These are phyloP conservation scores for Stenotaenia linearis DNA, from an alignment of 2,888 invertebrate species.

Conservation along the genomic window DNA sequence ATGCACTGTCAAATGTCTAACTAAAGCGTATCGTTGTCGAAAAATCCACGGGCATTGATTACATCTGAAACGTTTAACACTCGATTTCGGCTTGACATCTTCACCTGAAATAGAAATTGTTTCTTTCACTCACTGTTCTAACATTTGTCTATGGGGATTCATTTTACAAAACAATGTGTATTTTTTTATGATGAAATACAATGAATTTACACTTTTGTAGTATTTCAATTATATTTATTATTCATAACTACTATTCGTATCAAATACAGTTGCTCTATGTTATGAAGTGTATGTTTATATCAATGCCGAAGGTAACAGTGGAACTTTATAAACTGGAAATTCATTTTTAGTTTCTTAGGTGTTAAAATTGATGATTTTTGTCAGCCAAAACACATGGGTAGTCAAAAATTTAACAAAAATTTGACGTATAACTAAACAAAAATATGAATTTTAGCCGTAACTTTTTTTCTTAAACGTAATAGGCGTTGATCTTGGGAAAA, in stretches of 20 bases:
- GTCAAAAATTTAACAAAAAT: no score
- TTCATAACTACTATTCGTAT: not conserved
- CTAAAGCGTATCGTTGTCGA: not conserved
- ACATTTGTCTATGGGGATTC: not conserved
- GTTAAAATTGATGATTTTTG: no score
- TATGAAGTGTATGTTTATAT: not conserved
- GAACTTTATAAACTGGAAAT: not conserved
- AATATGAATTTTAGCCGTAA: no score
- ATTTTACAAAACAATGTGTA: not conserved
- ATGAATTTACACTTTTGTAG: not conserved
- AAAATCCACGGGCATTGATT: not conserved
- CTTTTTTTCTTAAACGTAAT: no score
- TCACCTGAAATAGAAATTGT: not conserved
- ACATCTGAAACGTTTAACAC: not conserved
- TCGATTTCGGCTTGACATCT: not conserved
- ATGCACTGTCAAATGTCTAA: not conserved
- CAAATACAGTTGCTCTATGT: not conserved
- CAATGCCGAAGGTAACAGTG: not conserved
- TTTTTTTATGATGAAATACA: no score
- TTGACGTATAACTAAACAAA: no score
- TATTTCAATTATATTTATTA: not conserved
- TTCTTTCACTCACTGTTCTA: not conserved
- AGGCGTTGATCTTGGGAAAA: no score
- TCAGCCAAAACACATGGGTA: no score
- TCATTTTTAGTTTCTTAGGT: no score